Conservation (phyloP, 2,113 vertebrate genomes). For the Eptesicus fuscus region DNA sequence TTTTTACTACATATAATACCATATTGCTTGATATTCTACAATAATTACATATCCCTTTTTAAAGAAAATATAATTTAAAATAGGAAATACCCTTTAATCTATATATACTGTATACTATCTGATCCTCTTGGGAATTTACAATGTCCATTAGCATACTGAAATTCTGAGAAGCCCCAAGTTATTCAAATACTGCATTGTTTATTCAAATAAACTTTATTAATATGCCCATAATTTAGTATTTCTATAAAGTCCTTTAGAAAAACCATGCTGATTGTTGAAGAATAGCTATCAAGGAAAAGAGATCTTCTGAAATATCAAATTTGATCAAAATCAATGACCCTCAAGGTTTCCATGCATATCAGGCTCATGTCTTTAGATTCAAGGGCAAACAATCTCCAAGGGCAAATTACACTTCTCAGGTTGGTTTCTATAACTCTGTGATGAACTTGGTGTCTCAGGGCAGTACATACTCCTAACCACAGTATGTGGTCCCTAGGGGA, state of each 20-base stretch:
- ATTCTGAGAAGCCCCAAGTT: not conserved
- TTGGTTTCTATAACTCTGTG: slow-evolving; percentile 21
- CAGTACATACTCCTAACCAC: not conserved
- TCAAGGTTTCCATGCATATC: not conserved
- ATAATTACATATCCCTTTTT: not conserved
- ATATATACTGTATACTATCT: not conserved
- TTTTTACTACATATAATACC: not conserved
- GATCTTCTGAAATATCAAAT: not conserved
- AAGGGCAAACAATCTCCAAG: not conserved
- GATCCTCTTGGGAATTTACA: not conserved
- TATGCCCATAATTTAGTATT: not conserved
- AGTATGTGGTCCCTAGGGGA: not conserved
- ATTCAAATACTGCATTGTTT: not conserved
- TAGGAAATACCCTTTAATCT: not conserved
- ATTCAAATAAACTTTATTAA: not conserved
- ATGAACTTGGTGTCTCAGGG: not conserved
- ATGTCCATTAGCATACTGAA: not conserved
- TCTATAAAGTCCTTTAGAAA: not conserved
- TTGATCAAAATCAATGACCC: not conserved
- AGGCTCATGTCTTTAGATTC: not conserved
- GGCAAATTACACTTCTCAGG: not conserved
- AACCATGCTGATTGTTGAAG: not conserved
- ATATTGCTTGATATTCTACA: not conserved
- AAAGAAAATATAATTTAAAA: slow-evolving; percentile 1
- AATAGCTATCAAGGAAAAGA: not conserved